These are phyloP conservation scores for Tamandua tetradactyla DNA, from an alignment of 2,797 vertebrate species.

Conservation along the genomic window DNA sequence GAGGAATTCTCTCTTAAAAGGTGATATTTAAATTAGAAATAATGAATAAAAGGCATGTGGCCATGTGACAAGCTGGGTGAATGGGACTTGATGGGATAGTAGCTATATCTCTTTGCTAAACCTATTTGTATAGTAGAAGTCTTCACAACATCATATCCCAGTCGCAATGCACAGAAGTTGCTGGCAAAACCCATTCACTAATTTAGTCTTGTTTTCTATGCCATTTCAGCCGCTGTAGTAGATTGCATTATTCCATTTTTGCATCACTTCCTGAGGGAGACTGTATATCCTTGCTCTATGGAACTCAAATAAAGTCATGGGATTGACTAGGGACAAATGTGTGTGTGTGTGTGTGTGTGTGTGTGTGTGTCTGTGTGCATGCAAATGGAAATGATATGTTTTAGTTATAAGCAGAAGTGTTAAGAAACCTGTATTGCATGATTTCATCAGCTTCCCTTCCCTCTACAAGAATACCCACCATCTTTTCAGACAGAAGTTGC, in stretches of 20 bases:
- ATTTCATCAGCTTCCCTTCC: not conserved
- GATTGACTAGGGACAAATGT: not conserved
- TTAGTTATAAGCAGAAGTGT: not conserved
- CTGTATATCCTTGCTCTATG: not conserved
- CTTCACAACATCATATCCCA: not conserved
- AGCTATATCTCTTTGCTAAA: not conserved
- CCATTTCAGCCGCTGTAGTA: not conserved
- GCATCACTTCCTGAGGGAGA: not conserved
- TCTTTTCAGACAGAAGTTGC: not conserved
- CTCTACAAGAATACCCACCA: not conserved
- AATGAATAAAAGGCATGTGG: not conserved
- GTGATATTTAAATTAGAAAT: not conserved
- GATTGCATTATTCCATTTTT: not conserved
- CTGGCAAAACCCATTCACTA: not conserved
- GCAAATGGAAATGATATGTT: not conserved
- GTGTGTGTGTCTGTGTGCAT: too few relatives aligned
- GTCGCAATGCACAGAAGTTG: not conserved
- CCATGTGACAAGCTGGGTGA: not conserved
- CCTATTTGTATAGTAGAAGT: not conserved
- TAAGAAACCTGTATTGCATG: not conserved
- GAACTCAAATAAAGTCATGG: not conserved
- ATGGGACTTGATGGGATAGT: not conserved
- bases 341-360: not conserved
- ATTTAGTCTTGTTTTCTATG: not conserved
- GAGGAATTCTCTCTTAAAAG: not conserved